phyloP scores from a whole-genome alignment of 2,888 invertebrate genomes.

The Heliconius ismenius region DNA sequence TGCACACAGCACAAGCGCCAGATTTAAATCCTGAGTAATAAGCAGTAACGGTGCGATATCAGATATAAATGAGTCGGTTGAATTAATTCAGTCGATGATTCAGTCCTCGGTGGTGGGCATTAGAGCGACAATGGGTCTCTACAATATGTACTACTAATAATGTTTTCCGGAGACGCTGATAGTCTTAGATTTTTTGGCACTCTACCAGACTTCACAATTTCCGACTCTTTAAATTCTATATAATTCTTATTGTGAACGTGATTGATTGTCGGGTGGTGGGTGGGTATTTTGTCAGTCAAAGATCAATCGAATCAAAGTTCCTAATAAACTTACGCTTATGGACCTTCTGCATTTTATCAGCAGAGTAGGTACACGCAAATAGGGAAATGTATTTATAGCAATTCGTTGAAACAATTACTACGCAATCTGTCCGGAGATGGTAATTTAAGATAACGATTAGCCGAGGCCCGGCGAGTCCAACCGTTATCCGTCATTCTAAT shows the following conservation, averaged over 20 bases:
- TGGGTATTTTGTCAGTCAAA: neutral
- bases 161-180: conserved; percentile 41
- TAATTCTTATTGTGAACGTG: neutral
- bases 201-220: conserved; percentile 36
- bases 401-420: conserved; percentile 7
- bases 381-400: conserved; percentile 6
- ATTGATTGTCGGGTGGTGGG: neutral
- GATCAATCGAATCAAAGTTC: neutral
- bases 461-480: conserved; percentile 1
- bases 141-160: conserved; percentile 49
- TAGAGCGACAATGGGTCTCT: conserved; percentile 61
- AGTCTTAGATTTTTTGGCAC: conserved; percentile 41
- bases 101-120: conserved; percentile 54
- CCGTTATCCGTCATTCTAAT: neutral
- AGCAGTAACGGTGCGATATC: conserved; percentile 19
- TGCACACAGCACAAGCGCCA: no score
- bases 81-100: conserved; percentile 59
- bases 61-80: conserved; percentile 34
- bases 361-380: neutral
- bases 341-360: conserved; percentile 8
- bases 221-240: conserved; percentile 4
- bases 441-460: neutral
- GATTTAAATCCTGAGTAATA: conserved; percentile 28
- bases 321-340: neutral
- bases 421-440: neutral